These are phyloP conservation scores for Chaetophractus vellerosus DNA, from an alignment of 2,797 vertebrate genomes.

Conservation along the genomic window DNA sequence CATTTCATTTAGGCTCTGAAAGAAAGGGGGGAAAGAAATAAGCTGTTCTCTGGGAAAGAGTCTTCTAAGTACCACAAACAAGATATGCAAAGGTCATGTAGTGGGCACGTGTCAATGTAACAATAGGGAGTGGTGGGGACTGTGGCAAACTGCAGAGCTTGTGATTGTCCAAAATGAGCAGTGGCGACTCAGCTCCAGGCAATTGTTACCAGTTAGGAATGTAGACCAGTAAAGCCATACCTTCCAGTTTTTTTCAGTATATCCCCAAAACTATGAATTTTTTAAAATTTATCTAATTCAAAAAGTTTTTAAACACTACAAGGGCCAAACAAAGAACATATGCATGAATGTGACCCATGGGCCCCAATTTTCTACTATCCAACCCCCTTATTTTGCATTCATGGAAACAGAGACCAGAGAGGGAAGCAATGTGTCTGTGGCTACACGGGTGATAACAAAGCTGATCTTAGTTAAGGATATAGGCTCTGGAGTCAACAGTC, in stretches of 20 bases:
- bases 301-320: neutral
- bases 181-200: neutral
- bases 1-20: neutral
- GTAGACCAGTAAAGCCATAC: neutral
- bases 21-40: neutral
- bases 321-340: neutral
- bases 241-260: neutral
- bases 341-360: neutral
- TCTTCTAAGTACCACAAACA: neutral
- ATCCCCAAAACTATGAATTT: neutral
- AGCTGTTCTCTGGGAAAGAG: neutral
- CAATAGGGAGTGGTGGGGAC: neutral
- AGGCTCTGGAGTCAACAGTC: neutral
- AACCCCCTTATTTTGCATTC: neutral
- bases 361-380: neutral
- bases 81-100: neutral
- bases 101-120: neutral
- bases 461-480: neutral
- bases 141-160: neutral
- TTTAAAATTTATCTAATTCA: neutral
- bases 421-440: neutral
- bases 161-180: neutral
- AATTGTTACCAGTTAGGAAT: neutral
- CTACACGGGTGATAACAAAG: neutral
- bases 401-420: neutral